phyloP scores from a whole-genome alignment of 2,113 vertebrate genomes.

The Ictidomys tridecemlineatus region DNA sequence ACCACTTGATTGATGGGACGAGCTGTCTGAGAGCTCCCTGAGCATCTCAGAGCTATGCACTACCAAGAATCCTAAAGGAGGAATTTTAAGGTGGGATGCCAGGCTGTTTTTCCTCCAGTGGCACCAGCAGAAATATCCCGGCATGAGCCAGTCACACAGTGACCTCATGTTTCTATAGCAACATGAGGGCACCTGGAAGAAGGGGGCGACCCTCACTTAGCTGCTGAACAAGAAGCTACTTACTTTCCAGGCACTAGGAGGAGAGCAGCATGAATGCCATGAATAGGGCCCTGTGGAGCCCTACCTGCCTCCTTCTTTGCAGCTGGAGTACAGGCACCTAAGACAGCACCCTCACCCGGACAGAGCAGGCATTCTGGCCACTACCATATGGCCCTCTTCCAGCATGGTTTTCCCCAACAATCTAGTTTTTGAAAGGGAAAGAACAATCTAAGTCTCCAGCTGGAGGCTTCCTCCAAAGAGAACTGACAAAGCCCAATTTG shows the following conservation, averaged over 20 bases:
- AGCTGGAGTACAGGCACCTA: too few species aligned
- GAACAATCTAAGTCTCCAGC: neutral
- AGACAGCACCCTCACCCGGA: neutral
- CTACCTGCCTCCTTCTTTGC: too few species aligned
- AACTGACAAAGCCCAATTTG: neutral
- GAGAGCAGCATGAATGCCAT: slow-evolving; percentile 90
- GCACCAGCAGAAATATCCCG: slow-evolving; percentile 95
- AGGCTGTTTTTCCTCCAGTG: slow-evolving; percentile 96
- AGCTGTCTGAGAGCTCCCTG: slow-evolving; percentile 92
- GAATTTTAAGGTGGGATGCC: slow-evolving; percentile 93
- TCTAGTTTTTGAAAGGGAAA: neutral
- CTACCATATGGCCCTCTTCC: too few species aligned
- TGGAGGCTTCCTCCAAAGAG: neutral
- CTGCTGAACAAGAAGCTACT: slow-evolving; percentile 91
- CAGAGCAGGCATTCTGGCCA: too few species aligned
- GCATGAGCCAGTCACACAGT: slow-evolving; percentile 98
- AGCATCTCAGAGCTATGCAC: slow-evolving; percentile 91
- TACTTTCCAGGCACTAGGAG: slow-evolving; percentile 89
- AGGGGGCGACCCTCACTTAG: slow-evolving; percentile 90
- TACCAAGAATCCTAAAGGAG: slow-evolving; percentile 94
- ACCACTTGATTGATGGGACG: slow-evolving; percentile 89
- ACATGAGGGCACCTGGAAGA: slow-evolving; percentile 90
- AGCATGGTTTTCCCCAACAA: neutral
- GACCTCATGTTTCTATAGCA: slow-evolving; percentile 96
- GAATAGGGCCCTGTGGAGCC: slow-evolving; percentile 84